phyloP scores from a whole-genome alignment of 2,797 vertebrate genomes.

The Emys orbicularis region DNA sequence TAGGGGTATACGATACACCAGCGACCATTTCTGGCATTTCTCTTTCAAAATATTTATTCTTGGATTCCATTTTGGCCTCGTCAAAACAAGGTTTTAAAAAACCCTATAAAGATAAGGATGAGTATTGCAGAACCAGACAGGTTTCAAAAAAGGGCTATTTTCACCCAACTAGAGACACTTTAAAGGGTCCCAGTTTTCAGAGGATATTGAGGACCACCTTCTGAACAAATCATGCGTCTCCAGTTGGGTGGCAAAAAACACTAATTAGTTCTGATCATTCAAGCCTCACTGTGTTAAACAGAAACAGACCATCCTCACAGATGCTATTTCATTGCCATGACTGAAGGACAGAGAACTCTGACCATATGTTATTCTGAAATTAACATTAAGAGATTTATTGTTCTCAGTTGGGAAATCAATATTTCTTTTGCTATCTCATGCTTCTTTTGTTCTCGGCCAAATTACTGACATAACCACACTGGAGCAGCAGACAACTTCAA shows the following conservation, averaged over 20 bases:
- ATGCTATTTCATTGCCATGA: background rate
- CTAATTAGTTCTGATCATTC: background rate
- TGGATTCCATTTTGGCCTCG: background rate
- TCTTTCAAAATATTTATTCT: background rate
- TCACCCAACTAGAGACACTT: background rate
- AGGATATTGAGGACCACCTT: background rate
- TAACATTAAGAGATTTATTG: background rate
- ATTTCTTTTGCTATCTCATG: no score
- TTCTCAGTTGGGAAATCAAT: background rate
- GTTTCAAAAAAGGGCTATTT: background rate
- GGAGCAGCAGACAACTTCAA: background rate
- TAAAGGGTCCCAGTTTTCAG: background rate
- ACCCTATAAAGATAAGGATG: background rate
- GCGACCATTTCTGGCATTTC: background rate
- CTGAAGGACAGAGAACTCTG: background rate
- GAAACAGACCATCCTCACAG: background rate
- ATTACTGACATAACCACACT: background rate
- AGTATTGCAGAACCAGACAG: background rate
- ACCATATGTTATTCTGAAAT: no score
- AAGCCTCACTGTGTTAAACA: background rate
- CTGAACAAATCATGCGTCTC: background rate
- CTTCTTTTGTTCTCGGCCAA: background rate
- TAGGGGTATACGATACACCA: rapidly evolving
- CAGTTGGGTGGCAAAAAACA: background rate
- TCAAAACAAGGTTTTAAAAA: background rate